Percentiles rank a stretch among this genome's conserved stretches.
phyloP scores from a whole-genome alignment of 2,113 vertebrate genomes.

The Corythornis cristatus region DNA sequence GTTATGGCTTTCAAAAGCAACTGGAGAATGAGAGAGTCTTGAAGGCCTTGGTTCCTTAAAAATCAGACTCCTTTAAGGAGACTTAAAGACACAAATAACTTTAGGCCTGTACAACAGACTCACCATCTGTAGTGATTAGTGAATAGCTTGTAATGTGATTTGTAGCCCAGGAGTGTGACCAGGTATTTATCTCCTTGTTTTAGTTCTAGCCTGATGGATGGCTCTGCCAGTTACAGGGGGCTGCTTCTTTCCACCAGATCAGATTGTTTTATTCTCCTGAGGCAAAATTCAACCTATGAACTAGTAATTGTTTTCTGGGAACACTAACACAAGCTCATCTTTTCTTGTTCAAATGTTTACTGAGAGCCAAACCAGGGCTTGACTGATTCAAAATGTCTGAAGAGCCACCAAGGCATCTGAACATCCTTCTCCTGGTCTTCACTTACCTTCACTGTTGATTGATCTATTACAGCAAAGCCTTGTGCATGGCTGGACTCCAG shows the following conservation, averaged over 20 bases:
- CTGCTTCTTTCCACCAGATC: not conserved
- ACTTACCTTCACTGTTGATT: not conserved
- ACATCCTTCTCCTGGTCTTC: not conserved
- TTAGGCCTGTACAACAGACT: not conserved
- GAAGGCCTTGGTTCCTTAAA: not conserved
- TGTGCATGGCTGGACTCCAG: not conserved
- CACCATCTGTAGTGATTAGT: not conserved
- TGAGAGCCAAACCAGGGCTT: not conserved
- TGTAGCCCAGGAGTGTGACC: not conserved
- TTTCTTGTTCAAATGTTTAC: not conserved
- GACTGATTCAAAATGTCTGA: not conserved
- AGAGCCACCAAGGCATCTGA: not conserved
- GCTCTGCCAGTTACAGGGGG: not conserved
- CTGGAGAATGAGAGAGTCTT: not conserved
- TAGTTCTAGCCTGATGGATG: not conserved
- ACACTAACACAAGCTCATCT: not conserved
- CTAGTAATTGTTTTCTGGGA: not conserved
- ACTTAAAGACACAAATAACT: not conserved
- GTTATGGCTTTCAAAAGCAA: not conserved
- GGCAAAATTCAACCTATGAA: not conserved
- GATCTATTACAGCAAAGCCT: not conserved
- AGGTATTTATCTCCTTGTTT: not conserved
- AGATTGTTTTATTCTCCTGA: not conserved
- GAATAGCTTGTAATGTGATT: not conserved
- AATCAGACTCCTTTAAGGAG: not conserved